A percentile compares a stretch with the other conserved stretches of the same genome.
phyloP scores from a whole-genome alignment of 2,113 vertebrate species.

The Eudyptes chrysolophus region DNA sequence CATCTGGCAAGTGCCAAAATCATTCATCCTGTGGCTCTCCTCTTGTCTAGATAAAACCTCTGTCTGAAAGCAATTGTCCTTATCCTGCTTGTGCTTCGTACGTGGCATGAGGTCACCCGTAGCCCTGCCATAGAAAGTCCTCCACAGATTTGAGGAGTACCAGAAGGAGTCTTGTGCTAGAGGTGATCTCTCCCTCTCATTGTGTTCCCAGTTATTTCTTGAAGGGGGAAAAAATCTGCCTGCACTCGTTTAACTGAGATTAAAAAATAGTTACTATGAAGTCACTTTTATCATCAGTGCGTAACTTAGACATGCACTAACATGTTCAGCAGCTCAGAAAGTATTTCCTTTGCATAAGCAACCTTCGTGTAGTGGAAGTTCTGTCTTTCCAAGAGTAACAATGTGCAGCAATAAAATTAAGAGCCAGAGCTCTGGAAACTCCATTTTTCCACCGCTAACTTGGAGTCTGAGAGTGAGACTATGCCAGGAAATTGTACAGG shows the following conservation, averaged over 20 bases:
- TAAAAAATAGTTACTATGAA: conserved; percentile 49
- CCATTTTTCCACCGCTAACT: background rate
- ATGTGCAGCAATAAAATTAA: conserved; percentile 32
- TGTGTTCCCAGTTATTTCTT: conserved; percentile 32
- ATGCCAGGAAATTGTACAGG: conserved; percentile 31
- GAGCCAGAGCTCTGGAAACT: conserved; percentile 40
- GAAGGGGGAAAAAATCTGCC: conserved; percentile 24
- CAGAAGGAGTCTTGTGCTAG: background rate
- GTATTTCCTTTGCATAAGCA: conserved; percentile 32
- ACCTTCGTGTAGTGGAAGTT: conserved; percentile 25
- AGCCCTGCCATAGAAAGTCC: background rate
- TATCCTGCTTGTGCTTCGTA: background rate
- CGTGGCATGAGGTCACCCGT: fast-evolving
- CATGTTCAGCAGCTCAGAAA: conserved; percentile 24
- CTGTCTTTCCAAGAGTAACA: conserved; percentile 55
- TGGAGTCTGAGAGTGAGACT: background rate
- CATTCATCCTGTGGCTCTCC: background rate
- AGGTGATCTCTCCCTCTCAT: background rate
- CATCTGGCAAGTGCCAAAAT: background rate
- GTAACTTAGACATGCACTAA: conserved; percentile 33
- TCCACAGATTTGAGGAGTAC: background rate
- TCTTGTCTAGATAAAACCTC: background rate
- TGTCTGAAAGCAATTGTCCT: background rate
- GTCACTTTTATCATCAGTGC: conserved; percentile 29
- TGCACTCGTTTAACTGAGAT: conserved; percentile 22